Conservation (phyloP, 2,888 invertebrate genomes). For the Arenicola marina region DNA sequence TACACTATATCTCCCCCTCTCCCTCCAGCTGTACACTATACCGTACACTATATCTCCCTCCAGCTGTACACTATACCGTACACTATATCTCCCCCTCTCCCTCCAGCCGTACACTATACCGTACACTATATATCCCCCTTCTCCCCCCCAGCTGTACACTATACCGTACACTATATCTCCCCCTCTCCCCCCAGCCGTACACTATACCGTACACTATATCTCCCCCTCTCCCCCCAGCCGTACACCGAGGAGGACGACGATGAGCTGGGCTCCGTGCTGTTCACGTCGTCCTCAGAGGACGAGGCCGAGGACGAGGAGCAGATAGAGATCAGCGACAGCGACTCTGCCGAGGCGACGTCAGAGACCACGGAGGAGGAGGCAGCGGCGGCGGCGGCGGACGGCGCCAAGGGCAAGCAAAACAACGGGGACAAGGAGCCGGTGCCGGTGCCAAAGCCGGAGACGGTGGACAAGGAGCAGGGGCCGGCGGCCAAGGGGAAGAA, state of each 20-base stretch:
- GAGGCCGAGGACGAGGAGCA: slow-evolving; percentile 4
- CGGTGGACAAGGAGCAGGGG: background rate
- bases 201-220: too few relatives aligned
- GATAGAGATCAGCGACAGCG: background rate
- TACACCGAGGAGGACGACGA: slow-evolving; percentile 18
- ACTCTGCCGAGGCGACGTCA: background rate
- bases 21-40: too few relatives aligned
- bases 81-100: too few relatives aligned
- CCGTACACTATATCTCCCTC: too few relatives aligned
- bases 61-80: too few relatives aligned
- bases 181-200: too few relatives aligned
- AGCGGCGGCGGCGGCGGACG: background rate
- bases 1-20: too few relatives aligned
- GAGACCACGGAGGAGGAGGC: background rate
- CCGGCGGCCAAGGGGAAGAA: background rate
- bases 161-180: too few relatives aligned
- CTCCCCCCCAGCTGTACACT: too few relatives aligned
- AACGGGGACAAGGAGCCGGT: background rate
- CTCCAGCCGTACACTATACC: too few relatives aligned
- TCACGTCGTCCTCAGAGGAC: slow-evolving; percentile 12
- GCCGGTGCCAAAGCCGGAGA: background rate
- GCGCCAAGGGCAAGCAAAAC: background rate
- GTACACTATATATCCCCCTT: too few relatives aligned
- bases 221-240: slow-evolving; percentile 6
- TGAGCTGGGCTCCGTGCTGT: slow-evolving; percentile 13